phyloP scores from a whole-genome alignment of 2,888 invertebrate genomes.

The Rhagophthalmus giganteus region DNA sequence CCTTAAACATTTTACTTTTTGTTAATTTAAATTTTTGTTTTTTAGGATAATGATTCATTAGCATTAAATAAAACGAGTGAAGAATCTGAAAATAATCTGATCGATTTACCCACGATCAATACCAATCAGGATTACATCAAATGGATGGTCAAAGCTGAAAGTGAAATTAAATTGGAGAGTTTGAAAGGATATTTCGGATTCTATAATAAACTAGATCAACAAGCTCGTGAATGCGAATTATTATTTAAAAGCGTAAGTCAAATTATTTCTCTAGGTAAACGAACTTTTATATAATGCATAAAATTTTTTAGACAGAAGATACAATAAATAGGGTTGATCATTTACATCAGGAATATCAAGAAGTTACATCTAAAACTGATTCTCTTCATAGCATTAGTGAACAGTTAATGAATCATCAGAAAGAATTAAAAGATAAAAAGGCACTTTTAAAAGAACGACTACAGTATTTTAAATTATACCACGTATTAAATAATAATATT shows the following conservation, averaged over 20 bases:
- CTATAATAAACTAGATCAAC: slow-evolving; percentile 69
- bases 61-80: neutral
- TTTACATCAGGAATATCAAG: slow-evolving; percentile 76
- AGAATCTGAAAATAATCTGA: neutral
- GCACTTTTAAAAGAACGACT: slow-evolving; percentile 79
- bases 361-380: slow-evolving; percentile 90
- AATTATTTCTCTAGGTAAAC: slow-evolving; percentile 7
- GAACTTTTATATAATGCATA: slow-evolving; percentile 1
- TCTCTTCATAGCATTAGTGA: slow-evolving; percentile 90
- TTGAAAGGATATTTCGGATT: slow-evolving; percentile 72
- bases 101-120: slow-evolving; percentile 54
- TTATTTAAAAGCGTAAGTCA: slow-evolving; percentile 63
- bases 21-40: neutral
- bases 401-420: slow-evolving; percentile 87
- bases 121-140: slow-evolving; percentile 73
- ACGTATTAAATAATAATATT: slow-evolving; percentile 44
- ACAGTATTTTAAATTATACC: slow-evolving; percentile 81
- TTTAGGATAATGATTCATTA: neutral
- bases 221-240: slow-evolving; percentile 69
- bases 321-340: slow-evolving; percentile 68
- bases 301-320: slow-evolving; percentile 36
- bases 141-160: slow-evolving; percentile 75
- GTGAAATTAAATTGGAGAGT: slow-evolving; percentile 69
- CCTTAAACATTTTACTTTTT: neutral
- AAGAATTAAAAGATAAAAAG: slow-evolving; percentile 76